Evolutionary conservation across 2,113 vertebrate species (phyloP).

Genomic region (Tyrannus savana): DNA sequence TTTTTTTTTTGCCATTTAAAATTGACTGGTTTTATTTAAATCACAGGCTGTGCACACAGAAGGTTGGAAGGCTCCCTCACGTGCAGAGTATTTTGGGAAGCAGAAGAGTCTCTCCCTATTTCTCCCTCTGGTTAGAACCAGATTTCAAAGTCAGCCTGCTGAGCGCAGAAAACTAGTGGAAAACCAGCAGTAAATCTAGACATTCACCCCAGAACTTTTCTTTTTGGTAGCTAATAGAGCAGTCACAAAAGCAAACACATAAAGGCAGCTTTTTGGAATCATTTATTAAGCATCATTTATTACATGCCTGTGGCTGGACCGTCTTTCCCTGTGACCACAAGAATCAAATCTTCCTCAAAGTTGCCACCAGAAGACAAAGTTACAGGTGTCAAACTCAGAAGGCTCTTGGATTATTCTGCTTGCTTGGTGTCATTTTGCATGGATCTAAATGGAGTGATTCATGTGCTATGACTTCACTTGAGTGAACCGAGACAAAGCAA

Average conservation of each 20-base stretch:
- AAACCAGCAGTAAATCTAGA: not conserved
- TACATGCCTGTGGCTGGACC: slow-evolving; percentile 53
- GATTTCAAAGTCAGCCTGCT: not conserved
- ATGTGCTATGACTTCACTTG: not conserved
- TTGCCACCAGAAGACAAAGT: not conserved
- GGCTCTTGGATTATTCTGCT: not conserved
- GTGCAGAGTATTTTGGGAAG: not conserved
- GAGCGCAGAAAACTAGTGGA: not conserved
- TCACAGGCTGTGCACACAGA: not conserved
- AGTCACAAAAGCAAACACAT: slow-evolving; percentile 52
- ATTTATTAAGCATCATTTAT: slow-evolving; percentile 66
- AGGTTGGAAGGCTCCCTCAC: not conserved
- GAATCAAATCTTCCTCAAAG: slow-evolving; percentile 46
- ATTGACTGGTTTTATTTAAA: not conserved
- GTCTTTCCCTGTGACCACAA: slow-evolving; percentile 44
- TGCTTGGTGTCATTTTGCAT: not conserved
- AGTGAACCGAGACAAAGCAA: not conserved
- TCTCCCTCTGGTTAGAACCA: not conserved
- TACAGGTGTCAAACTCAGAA: not conserved
- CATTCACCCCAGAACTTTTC: not conserved
- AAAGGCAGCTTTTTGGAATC: slow-evolving; percentile 58
- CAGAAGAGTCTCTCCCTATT: not conserved
- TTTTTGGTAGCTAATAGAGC: not conserved
- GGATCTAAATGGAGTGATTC: not conserved
- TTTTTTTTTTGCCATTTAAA: not conserved